These are phyloP conservation scores for Apeira syringaria DNA, from an alignment of 2,888 invertebrate species.

Conservation along the genomic window DNA sequence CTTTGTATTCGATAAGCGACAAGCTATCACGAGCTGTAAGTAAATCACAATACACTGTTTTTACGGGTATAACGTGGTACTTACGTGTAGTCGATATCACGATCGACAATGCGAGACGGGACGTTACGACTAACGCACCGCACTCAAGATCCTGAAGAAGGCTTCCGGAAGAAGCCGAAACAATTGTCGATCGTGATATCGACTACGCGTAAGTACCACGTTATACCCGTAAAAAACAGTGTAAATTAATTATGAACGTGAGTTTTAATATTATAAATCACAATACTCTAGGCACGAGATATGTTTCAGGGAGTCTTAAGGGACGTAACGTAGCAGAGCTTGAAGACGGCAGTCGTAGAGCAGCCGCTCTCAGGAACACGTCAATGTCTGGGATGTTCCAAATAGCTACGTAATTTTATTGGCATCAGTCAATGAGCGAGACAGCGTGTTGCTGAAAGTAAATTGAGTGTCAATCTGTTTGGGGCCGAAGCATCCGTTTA, in stretches of 20 bases:
- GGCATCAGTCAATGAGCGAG: slow-evolving; percentile 1
- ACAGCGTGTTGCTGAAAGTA: background rate
- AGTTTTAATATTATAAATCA: slow-evolving; percentile 10
- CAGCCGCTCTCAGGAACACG: slow-evolving; percentile 3
- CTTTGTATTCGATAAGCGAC: background rate
- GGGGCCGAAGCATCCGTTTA: background rate
- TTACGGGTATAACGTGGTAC: too few species aligned
- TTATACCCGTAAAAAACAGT: too few species aligned
- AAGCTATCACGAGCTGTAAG: slow-evolving; percentile 19
- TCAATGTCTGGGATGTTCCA: background rate
- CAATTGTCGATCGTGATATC: too few species aligned
- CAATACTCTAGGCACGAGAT: slow-evolving; percentile 13
- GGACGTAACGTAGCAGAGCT: background rate
- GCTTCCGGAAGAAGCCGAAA: too few species aligned
- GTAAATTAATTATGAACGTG: too few species aligned
- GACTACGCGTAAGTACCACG: too few species aligned
- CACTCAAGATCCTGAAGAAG: too few species aligned
- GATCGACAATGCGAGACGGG: too few species aligned
- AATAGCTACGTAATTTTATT: slow-evolving; percentile 6
- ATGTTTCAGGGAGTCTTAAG: slow-evolving; percentile 10
- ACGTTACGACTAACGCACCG: too few species aligned
- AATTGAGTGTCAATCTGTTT: slow-evolving; percentile 8
- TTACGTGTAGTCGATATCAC: too few species aligned
- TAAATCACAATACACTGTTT: too few species aligned
- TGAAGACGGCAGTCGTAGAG: slow-evolving; percentile 7